phyloP scores from a whole-genome alignment of 2,888 invertebrate species.

The Drosophila mayaguana region DNA sequence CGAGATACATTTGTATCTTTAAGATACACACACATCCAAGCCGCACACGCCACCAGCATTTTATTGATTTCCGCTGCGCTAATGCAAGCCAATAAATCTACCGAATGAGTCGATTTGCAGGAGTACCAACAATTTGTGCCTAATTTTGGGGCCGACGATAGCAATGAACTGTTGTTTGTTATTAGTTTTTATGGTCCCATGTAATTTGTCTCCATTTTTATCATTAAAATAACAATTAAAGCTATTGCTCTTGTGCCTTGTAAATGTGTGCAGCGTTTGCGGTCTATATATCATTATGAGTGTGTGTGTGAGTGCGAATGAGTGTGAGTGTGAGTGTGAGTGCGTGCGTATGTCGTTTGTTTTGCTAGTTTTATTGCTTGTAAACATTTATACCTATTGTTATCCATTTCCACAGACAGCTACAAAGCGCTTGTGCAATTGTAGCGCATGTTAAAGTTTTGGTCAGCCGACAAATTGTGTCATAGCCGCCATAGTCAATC shows the following conservation, averaged over 20 bases:
- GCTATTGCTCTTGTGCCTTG: conserved; percentile 60
- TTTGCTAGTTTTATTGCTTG: conserved; percentile 74
- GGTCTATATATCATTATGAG: conserved; percentile 67
- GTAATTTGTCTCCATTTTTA: conserved; percentile 80
- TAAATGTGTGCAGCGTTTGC: conserved; percentile 72
- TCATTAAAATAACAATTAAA: conserved; percentile 81
- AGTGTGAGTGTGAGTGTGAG: conserved; percentile 18
- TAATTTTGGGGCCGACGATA: conserved; percentile 45
- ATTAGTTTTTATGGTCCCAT: conserved; percentile 69
- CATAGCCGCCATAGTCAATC: conserved; percentile 58
- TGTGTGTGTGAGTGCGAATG: conserved; percentile 19
- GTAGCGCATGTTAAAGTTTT: conserved; percentile 24
- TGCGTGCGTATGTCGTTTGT: conserved; percentile 37
- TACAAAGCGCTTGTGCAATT: conserved; percentile 28
- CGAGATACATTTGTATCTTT: conserved; percentile 41
- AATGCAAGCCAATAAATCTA: conserved; percentile 76
- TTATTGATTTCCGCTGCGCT: conserved; percentile 79
- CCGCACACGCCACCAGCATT: conserved; percentile 10
- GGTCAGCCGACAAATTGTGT: conserved; percentile 36
- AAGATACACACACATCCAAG: conserved; percentile 35
- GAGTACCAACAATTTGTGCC: conserved; percentile 52
- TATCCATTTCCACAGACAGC: conserved; percentile 44
- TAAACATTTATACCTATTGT: conserved; percentile 75
- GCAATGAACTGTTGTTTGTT: conserved; percentile 76
- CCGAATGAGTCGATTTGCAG: conserved; percentile 77